These are phyloP conservation scores for Beroe forskalii DNA, from an alignment of 37 sponge, comb jelly and placozoan species.

Conservation along the genomic window DNA sequence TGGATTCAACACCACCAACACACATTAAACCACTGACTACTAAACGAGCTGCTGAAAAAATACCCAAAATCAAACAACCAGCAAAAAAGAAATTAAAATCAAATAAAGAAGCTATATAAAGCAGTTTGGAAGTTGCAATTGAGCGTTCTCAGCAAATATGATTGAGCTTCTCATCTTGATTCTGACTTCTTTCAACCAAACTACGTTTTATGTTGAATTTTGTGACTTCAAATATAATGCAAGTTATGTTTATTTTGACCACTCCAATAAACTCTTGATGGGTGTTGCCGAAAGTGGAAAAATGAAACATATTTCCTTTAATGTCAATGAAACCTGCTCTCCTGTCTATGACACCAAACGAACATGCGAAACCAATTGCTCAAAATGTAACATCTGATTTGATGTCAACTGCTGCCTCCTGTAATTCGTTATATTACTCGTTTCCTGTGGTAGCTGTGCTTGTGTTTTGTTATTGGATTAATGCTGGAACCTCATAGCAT, in stretches of 20 bases:
- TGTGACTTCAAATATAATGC: background rate
- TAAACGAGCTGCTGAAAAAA: conserved; percentile 21
- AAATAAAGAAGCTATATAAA: background rate
- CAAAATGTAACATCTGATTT: background rate
- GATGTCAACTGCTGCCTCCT: background rate
- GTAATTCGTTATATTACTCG: background rate
- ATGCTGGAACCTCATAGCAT: background rate
- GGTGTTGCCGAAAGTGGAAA: no score
- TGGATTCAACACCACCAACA: background rate
- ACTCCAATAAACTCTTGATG: background rate
- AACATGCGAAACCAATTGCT: background rate
- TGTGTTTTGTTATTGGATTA: background rate
- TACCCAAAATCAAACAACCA: background rate
- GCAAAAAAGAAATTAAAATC: background rate
- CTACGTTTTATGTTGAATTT: background rate
- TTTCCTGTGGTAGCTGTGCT: background rate
- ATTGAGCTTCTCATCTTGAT: background rate
- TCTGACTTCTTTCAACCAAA: background rate
- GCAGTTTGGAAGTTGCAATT: background rate
- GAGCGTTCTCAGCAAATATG: background rate
- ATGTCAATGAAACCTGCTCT: background rate
- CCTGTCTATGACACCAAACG: background rate
- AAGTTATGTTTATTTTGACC: background rate
- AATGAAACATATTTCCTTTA: no score
- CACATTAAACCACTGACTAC: conserved; percentile 4